Base-by-base conservation (phyloP, 2,888 invertebrate genomes). In the Phengaris arion region DNA sequence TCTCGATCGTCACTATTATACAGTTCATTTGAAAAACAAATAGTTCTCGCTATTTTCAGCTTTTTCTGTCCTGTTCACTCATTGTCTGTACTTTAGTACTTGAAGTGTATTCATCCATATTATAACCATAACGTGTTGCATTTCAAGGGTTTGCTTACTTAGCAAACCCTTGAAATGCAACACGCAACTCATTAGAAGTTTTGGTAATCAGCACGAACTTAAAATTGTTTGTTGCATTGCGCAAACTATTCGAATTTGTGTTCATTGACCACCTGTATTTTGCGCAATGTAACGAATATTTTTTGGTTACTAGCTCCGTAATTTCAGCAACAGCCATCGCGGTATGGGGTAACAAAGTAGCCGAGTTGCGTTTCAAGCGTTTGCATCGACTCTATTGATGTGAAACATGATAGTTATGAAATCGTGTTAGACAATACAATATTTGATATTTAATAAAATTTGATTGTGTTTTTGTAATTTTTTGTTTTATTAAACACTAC, bases 341-440 rank as follows among this genome's bases (percentile, higher is more conserved):
- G 64, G 22, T 59, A 35, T 2, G 22, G 59, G 64, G 48, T 48
- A 35, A 48, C 48, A 48, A 46, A 48, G 48, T 35, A 35, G 35
- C 1, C 22, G 59, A 35, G 64, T 64, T 64, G 64, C 35, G 4
- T 64, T 10, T 64, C 64, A 45, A 12, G 35, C 2, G 13, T 45
- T 64, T 45, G 64, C 13, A 45, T 64, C 64, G 90, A 87, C 86
- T 87, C 85, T 90, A 91, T 93, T 92, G 91, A 91, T 92, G 91
- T 92, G 90, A 90, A 92, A 91, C 91, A 92, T 92, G 89, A 90
- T 91, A 92, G 89, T 87, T 92, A 93, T 92, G 91, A 89, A 89
- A 91, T 93, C 92, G 93, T 93, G 93, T 93, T 93, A 93, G 93
- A 93, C 93, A 93, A 93, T 93, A 93, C 93, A 92, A 89, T 93